phyloP scores from a whole-genome alignment of 2,797 vertebrate species.

The Lagothrix lagotricha region DNA sequence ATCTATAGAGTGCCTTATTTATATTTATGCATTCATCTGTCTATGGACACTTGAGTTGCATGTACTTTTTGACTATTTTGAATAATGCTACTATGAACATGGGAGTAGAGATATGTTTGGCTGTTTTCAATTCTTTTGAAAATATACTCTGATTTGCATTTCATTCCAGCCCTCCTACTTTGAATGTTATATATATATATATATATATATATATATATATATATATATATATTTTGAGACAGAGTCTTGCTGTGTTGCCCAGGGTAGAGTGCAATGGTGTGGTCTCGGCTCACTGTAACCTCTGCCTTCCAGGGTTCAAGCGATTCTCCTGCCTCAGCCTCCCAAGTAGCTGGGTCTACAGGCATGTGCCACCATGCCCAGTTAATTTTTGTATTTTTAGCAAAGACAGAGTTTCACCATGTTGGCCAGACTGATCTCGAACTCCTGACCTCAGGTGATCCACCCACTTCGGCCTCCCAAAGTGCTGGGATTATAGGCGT shows the following conservation, averaged over 20 bases:
- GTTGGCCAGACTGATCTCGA: not conserved
- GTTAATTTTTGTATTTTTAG: not conserved
- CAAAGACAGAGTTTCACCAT: not conserved
- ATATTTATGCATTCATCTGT: not conserved
- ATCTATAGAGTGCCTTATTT: not conserved
- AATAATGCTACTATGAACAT: not conserved
- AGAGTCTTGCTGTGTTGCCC: not conserved
- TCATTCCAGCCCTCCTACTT: not conserved
- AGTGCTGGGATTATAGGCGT: not conserved
- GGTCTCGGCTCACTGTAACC: not conserved
- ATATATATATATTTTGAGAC: not conserved
- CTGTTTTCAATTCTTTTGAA: not conserved
- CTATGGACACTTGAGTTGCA: not conserved
- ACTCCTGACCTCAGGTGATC: not conserved
- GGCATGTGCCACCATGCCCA: not conserved
- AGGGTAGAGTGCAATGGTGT: not conserved
- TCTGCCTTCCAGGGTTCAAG: not conserved
- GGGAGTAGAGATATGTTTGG: not conserved
- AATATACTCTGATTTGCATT: not conserved
- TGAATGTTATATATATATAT: not conserved
- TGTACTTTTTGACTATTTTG: not conserved
- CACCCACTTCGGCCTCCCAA: rapidly evolving
- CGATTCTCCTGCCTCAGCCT: not conserved
- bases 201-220: not conserved
- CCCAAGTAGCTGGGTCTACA: not conserved